These are phyloP conservation scores for Tromatobia lineatoria DNA, from an alignment of 2,888 invertebrate species.

Conservation along the genomic window DNA sequence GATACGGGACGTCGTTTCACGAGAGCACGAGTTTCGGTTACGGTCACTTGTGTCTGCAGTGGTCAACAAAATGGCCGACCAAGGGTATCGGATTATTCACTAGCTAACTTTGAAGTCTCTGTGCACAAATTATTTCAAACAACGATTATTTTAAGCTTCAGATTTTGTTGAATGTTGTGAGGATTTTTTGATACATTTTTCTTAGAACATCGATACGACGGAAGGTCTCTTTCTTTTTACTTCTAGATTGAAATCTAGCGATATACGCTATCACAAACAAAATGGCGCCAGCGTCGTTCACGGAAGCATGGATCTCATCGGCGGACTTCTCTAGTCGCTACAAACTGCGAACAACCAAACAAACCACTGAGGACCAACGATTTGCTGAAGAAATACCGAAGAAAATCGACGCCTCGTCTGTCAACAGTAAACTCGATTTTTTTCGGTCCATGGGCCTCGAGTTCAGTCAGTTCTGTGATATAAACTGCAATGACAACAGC, in stretches of 20 bases:
- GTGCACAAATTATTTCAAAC: neutral
- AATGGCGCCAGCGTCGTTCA: slow-evolving; percentile 54
- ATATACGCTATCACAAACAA: slow-evolving; percentile 32
- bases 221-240: slow-evolving; percentile 44
- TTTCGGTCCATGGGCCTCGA: slow-evolving; percentile 70
- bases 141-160: neutral
- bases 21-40: neutral
- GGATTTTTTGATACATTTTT: neutral
- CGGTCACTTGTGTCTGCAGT: neutral
- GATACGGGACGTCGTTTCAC: neutral
- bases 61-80: slow-evolving; percentile 32
- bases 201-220: slow-evolving; percentile 42
- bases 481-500: neutral
- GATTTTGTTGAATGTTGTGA: neutral
- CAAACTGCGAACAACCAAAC: slow-evolving; percentile 2
- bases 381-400: slow-evolving; percentile 7
- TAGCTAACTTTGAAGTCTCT: slow-evolving; percentile 3
- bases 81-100: neutral
- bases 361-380: neutral
- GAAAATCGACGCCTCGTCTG: slow-evolving; percentile 37
- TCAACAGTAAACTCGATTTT: slow-evolving; percentile 69
- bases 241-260: slow-evolving; percentile 51
- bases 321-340: slow-evolving; percentile 5
- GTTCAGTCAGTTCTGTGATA: slow-evolving; percentile 1
- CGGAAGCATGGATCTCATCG: neutral